phyloP scores from a whole-genome alignment of 2,888 invertebrate species.

The Brachypterus glaber region DNA sequence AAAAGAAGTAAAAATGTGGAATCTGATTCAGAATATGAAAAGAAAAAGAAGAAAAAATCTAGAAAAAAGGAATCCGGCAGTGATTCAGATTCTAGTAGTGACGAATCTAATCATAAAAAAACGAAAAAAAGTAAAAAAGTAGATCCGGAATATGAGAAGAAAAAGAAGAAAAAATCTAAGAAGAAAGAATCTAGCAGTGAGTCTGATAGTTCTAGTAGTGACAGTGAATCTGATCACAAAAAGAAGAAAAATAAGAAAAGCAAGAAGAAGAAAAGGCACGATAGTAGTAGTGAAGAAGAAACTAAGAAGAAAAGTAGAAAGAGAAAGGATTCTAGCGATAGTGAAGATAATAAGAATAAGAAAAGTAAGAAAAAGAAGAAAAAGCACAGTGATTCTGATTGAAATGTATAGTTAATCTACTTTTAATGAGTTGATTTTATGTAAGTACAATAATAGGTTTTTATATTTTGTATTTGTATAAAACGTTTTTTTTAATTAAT shows the following conservation, averaged over 20 bases:
- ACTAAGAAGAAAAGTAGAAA: conserved; percentile 13
- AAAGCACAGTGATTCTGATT: no score
- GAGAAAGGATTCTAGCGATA: conserved; percentile 14
- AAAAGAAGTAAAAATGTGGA: no score
- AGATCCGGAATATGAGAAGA: no score
- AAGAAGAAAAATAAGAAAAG: conserved; percentile 9
- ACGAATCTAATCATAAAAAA: no score
- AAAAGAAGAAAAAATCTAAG: conserved; percentile 6
- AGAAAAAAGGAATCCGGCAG: conserved; percentile 2
- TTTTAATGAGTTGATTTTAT: no score
- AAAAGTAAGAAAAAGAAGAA: background rate
- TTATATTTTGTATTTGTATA: no score
- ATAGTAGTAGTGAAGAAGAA: conserved; percentile 26
- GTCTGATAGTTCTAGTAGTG: background rate
- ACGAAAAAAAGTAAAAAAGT: conserved; percentile 2
- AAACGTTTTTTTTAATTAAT: no score
- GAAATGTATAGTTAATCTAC: no score
- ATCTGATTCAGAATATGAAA: no score
- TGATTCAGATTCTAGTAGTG: no score
- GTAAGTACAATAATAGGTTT: no score
- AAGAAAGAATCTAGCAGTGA: conserved; percentile 1
- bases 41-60: no score
- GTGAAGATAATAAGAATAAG: conserved; percentile 11
- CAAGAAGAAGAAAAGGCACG: conserved; percentile 13
- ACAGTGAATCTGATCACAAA: conserved; percentile 4